Base-by-base conservation (phyloP, 2,888 invertebrate species). In the Leucoptera coffeella region DNA sequence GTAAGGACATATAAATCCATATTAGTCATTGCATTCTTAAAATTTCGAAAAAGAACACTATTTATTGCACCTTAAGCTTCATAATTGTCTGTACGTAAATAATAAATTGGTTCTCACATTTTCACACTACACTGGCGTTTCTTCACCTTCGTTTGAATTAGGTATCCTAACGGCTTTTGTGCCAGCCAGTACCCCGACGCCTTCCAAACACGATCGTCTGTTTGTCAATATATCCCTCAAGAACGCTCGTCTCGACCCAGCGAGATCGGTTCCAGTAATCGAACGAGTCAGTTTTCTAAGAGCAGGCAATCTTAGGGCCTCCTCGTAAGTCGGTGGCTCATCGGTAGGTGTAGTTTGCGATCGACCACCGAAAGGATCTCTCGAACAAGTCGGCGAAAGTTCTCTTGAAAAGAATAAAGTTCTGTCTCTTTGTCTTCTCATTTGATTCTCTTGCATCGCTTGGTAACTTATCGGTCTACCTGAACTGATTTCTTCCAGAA, bases 321-420 rank as follows among this genome's bases (percentile, higher is more conserved):
- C 78, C 43, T 80, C 80, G 38, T 79, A 81, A 14, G 76, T 61
- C 2, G 80, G 80, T 1, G 80, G 72, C 31, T 73, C 72, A 29
- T 74, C 73, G 13, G 73, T 73, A 1, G 74, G 73, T 3, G 77
- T 74, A 0, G 72, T 73, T 30, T 67, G 61, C 5, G 65, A 62
- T 31, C 74, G 59, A 15, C 77, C 77, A 9, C 74, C 74, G 34
- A 77, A 77, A 0, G 79, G 78, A 54, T 79, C 78, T 27, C 67
- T 61, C 0, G 77, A 75, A 39, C 75, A 77, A 3, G 74, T 69
- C 2, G 67, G 61, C 14, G 65, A 64, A 17, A 69, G 36, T 17
- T 65, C 61, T 33, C 57, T 56, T 2, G 69, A 61, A 35, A 50
- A 65, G 37, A 62, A 69, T 27, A 67, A 33, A 5, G 52, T 52